phyloP scores from a whole-genome alignment of 2,113 vertebrate species.

The Trachemys scripta region DNA sequence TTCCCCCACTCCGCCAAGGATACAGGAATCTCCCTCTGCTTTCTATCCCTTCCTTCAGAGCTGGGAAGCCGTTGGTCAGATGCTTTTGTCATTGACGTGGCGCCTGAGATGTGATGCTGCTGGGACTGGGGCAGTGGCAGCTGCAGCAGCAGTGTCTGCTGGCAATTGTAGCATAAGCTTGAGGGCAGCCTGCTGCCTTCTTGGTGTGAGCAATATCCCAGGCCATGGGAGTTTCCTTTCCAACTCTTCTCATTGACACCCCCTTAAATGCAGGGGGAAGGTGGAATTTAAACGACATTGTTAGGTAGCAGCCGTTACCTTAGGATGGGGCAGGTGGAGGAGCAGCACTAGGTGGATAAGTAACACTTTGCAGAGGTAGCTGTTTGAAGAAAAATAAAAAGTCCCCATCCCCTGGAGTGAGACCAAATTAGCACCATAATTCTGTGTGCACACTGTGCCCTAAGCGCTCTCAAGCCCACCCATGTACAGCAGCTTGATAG shows the following conservation, averaged over 20 bases:
- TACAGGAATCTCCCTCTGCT: constrained; percentile 23
- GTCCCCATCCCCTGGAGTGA: constrained; percentile 6
- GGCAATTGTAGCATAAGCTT: background rate
- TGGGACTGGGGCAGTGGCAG: rapidly evolving
- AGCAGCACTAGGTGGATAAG: background rate
- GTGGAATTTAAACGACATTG: background rate
- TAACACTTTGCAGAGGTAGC: background rate
- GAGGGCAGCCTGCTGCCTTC: background rate
- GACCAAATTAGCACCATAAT: constrained; percentile 36
- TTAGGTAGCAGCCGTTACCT: background rate
- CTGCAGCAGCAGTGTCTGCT: rapidly evolving
- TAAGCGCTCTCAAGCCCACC: background rate
- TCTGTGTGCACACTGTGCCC: background rate
- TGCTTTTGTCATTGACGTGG: rapidly evolving
- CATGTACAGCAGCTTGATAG: background rate
- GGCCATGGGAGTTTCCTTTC: rapidly evolving
- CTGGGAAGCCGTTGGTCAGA: background rate
- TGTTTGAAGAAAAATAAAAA: background rate
- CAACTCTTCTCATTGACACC: background rate
- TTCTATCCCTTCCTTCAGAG: background rate
- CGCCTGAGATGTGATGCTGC: background rate
- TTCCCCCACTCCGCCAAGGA: background rate
- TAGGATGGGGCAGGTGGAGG: background rate
- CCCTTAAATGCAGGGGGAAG: background rate
- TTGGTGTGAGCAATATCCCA: background rate